A percentile compares a stretch with the other conserved stretches of the same genome.
Conservation (phyloP, 2,888 invertebrate genomes). For the Drosophila diplacantha region DNA sequence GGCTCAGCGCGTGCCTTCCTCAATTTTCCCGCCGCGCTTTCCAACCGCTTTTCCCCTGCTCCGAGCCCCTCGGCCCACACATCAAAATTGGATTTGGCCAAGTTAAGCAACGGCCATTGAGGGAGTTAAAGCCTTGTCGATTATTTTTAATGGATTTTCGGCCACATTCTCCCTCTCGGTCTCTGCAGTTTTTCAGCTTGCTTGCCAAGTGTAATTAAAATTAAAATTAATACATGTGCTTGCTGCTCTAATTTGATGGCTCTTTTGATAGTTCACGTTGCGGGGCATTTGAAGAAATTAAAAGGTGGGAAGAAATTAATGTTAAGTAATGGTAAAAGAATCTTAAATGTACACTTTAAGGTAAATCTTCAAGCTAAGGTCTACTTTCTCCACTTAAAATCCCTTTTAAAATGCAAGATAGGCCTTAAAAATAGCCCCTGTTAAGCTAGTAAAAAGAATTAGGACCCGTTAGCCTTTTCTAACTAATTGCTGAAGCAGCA, state of each 20-base stretch:
- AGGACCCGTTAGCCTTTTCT: slow-evolving; percentile 37
- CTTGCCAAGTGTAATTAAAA: slow-evolving; percentile 57
- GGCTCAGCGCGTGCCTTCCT: slow-evolving; percentile 46
- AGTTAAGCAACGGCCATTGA: slow-evolving; percentile 49
- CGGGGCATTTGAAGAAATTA: not conserved
- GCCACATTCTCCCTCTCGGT: slow-evolving; percentile 1
- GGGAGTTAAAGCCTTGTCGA: slow-evolving; percentile 43
- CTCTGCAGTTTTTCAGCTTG: slow-evolving; percentile 1
- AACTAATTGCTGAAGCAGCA: slow-evolving; percentile 52
- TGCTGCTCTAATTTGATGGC: slow-evolving; percentile 49
- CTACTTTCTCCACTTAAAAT: not conserved
- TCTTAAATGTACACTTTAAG: not conserved
- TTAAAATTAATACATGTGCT: slow-evolving; percentile 60
- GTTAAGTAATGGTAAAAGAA: not conserved
- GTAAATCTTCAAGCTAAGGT: not conserved
- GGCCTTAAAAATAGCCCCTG: not conserved
- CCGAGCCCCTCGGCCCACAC: slow-evolving; percentile 20
- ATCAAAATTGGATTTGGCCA: slow-evolving; percentile 65
- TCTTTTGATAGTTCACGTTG: slow-evolving; percentile 38
- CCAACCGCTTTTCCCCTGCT: not conserved
- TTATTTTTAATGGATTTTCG: slow-evolving; percentile 54
- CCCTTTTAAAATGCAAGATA: not conserved
- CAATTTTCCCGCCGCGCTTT: slow-evolving; percentile 17
- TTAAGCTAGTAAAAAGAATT: slow-evolving; percentile 47
- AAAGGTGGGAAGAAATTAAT: not conserved